These are phyloP conservation scores for Oscheius sp. DNA, from an alignment of 2,888 invertebrate species.

Conservation along the genomic window DNA sequence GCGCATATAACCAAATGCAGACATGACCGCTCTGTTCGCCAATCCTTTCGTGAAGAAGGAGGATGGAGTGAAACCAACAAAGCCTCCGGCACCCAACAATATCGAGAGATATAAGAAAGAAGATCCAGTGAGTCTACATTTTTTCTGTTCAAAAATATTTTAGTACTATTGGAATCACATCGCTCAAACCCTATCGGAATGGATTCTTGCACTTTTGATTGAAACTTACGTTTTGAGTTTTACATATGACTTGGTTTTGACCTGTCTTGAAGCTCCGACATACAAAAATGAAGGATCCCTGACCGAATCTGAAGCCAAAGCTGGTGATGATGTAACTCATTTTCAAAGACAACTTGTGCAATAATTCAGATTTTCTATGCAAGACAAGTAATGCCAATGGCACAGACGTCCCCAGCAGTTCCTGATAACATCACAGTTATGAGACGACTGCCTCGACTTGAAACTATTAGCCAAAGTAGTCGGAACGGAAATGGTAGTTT, in stretches of 20 bases:
- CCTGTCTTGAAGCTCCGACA: constrained; percentile 33
- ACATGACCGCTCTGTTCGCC: constrained; percentile 37
- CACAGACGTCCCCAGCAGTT: background rate
- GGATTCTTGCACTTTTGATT: constrained; percentile 41
- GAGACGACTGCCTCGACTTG: constrained; percentile 29
- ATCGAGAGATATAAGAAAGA: constrained; percentile 39
- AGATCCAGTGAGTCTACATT: constrained; percentile 21
- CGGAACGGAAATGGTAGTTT: constrained; percentile 4
- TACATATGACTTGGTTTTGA: constrained; percentile 38
- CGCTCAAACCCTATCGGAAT: constrained; percentile 42
- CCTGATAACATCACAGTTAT: constrained; percentile 8
- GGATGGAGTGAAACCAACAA: constrained; percentile 32
- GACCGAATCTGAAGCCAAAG: background rate
- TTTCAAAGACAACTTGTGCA: background rate
- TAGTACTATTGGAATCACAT: constrained; percentile 45
- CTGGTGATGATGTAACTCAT: background rate
- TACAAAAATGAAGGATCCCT: background rate
- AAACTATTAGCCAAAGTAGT: constrained; percentile 12
- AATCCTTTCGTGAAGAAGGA: constrained; percentile 38
- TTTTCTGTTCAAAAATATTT: background rate
- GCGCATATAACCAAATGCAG: constrained; percentile 10
- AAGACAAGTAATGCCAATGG: constrained; percentile 19
- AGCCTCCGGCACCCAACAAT: constrained; percentile 15
- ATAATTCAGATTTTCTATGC: constrained; percentile 12
- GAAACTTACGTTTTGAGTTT: constrained; percentile 34